A percentile compares a stretch with the other conserved stretches of the same genome.
Conservation (phyloP, 2,113 vertebrate species). For the Triplophysa dalaica region DNA sequence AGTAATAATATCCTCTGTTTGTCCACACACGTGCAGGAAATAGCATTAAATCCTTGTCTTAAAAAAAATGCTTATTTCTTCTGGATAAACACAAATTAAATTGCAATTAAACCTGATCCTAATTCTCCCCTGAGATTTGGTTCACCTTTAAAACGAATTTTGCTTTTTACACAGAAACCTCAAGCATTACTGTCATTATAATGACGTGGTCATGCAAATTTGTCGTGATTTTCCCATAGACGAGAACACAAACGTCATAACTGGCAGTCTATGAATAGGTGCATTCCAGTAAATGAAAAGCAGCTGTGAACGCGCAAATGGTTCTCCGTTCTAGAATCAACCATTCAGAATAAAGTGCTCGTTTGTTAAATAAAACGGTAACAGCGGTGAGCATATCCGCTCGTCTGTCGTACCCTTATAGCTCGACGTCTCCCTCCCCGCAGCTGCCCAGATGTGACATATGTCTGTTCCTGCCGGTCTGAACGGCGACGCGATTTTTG, state of each 20-base stretch:
- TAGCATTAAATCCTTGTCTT: no score
- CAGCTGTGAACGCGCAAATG: constrained; percentile 19
- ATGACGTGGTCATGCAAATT: no score
- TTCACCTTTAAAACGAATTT: no score
- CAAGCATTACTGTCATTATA: no score
- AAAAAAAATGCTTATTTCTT: no score
- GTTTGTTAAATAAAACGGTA: background rate
- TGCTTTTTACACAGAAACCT: no score
- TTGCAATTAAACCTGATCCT: no score
- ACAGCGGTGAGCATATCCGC: background rate
- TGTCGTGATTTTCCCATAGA: background rate
- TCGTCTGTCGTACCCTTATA: constrained; percentile 12
- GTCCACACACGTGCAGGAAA: no score
- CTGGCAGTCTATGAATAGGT: constrained; percentile 7
- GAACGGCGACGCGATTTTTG: constrained; percentile 90
- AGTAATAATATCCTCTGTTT: no score
- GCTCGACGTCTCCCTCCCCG: constrained; percentile 60
- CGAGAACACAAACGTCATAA: background rate
- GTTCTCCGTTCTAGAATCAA: background rate
- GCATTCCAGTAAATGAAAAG: constrained; percentile 6
- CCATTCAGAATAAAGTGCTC: background rate
- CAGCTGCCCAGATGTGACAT: constrained; percentile 66
- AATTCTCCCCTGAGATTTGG: no score
- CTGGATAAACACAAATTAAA: no score
- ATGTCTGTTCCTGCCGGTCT: constrained; percentile 80